Evolutionary conservation across 1,140 invertebrate genomes (phyloP).

Genomic region (Drosophila malerkotliana): DNA sequence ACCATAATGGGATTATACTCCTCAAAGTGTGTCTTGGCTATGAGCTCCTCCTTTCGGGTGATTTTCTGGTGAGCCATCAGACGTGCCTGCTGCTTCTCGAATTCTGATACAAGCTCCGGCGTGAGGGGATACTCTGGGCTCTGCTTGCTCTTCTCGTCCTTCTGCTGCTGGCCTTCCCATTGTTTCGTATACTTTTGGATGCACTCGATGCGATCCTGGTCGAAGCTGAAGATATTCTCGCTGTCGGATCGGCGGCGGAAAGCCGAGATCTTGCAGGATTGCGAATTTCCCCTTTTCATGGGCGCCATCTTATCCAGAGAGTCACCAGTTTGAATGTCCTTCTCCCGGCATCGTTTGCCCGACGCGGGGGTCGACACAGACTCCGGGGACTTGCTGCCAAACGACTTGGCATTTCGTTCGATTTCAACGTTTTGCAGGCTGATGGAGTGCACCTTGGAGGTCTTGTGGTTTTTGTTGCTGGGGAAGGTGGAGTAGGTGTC

Average conservation of each 20-base stretch:
- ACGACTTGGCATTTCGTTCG: constrained; percentile 86
- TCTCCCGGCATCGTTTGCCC: constrained; percentile 68
- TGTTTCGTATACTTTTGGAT: constrained; percentile 86
- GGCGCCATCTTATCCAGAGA: constrained; percentile 73
- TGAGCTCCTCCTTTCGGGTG: constrained; percentile 86
- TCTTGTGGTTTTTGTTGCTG: constrained; percentile 86
- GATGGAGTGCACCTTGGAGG: constrained; percentile 87
- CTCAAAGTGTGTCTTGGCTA: constrained; percentile 87
- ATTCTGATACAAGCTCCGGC: constrained; percentile 86
- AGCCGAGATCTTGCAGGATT: constrained; percentile 76
- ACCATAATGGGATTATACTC: constrained; percentile 86
- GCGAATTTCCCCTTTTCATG: constrained; percentile 70
- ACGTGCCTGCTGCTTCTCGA: constrained; percentile 85
- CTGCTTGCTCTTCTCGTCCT: constrained; percentile 76
- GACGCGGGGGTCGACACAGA: constrained; percentile 69
- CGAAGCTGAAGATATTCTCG: constrained; percentile 89
- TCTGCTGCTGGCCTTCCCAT: constrained; percentile 86
- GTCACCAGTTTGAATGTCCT: constrained; percentile 75
- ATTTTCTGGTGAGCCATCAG: constrained; percentile 84
- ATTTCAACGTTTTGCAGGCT: constrained; percentile 88
- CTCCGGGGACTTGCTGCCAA: constrained; percentile 76
- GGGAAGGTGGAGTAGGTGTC: constrained; percentile 87
- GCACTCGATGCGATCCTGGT: constrained; percentile 89
- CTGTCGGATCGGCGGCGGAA: constrained; percentile 84
- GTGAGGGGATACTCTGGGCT: constrained; percentile 82